Conservation (phyloP, 1,140 invertebrate genomes). For the Drosophila nigromelanica region DNA sequence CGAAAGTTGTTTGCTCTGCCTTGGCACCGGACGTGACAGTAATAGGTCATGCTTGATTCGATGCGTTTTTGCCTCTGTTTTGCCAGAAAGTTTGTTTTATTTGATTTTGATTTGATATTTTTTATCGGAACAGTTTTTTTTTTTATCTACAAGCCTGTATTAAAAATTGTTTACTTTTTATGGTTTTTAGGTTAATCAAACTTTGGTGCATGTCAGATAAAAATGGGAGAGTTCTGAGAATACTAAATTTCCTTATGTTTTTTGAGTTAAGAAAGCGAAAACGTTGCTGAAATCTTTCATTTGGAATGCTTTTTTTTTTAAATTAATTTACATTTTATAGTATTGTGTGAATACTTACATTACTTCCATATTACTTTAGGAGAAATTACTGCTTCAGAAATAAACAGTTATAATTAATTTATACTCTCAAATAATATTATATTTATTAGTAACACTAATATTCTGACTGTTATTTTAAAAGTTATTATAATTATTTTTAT, state of each 20-base stretch:
- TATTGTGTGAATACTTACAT: slow-evolving; percentile 20
- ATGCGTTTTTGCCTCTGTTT: slow-evolving; percentile 24
- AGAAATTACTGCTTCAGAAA: neutral
- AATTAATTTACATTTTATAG: neutral
- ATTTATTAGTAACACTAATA: neutral
- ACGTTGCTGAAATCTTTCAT: no score
- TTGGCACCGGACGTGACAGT: slow-evolving; percentile 67
- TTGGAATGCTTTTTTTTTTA: neutral
- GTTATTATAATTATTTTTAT: neutral
- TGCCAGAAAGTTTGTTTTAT: slow-evolving; percentile 61
- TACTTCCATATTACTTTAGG: slow-evolving; percentile 13
- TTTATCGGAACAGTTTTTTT: slow-evolving; percentile 50
- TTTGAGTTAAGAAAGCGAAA: no score
- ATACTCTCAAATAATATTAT: neutral
- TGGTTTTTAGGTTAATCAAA: slow-evolving; percentile 43
- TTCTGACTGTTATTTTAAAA: neutral
- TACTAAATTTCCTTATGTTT: neutral
- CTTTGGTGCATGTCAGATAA: slow-evolving; percentile 18
- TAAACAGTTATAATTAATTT: neutral
- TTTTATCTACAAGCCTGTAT: slow-evolving; percentile 44
- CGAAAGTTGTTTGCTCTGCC: slow-evolving; percentile 62
- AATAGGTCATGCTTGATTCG: slow-evolving; percentile 72
- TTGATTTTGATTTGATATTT: slow-evolving; percentile 77
- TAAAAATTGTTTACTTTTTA: slow-evolving; percentile 51
- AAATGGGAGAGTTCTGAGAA: neutral